These are phyloP conservation scores for Sternotherus odoratus DNA, from an alignment of 2,797 vertebrate genomes.

Conservation along the genomic window DNA sequence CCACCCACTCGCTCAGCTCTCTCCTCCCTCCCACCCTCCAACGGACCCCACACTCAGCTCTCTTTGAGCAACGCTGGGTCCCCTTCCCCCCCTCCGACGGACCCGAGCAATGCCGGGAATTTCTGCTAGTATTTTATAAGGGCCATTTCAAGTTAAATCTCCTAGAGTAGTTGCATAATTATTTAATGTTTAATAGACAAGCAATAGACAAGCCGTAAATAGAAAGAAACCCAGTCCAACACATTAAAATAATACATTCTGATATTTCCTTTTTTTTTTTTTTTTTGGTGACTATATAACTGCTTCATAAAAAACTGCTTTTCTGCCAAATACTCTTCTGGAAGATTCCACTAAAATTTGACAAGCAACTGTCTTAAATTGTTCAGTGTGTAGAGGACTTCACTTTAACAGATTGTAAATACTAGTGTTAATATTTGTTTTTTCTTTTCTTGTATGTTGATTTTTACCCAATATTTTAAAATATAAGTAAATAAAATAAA, in stretches of 20 bases:
- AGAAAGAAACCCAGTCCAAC: not conserved
- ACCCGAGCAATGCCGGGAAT: too few relatives aligned
- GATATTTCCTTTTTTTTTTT: not conserved
- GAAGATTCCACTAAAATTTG: not conserved
- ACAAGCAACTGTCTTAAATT: not conserved
- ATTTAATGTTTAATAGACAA: not conserved
- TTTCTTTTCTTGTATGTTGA: too few relatives aligned
- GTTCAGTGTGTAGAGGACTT: not conserved
- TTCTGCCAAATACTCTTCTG: not conserved
- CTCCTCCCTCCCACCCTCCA: too few relatives aligned
- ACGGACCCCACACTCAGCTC: too few relatives aligned
- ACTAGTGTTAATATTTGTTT: not conserved
- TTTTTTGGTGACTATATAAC: not conserved
- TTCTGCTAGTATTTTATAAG: not conserved
- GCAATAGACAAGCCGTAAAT: not conserved
- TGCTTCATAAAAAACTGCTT: not conserved
- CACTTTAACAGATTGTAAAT: not conserved
- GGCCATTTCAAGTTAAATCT: not conserved
- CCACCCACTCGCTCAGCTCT: too few relatives aligned
- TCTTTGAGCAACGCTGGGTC: too few relatives aligned
- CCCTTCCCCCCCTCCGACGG: too few relatives aligned
- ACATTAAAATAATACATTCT: fast-evolving
- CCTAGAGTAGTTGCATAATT: not conserved
- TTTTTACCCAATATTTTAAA: not conserved
- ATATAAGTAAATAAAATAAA: too few relatives aligned